Conservation (phyloP, 2,797 vertebrate species). For the Enteromius anoplus region DNA sequence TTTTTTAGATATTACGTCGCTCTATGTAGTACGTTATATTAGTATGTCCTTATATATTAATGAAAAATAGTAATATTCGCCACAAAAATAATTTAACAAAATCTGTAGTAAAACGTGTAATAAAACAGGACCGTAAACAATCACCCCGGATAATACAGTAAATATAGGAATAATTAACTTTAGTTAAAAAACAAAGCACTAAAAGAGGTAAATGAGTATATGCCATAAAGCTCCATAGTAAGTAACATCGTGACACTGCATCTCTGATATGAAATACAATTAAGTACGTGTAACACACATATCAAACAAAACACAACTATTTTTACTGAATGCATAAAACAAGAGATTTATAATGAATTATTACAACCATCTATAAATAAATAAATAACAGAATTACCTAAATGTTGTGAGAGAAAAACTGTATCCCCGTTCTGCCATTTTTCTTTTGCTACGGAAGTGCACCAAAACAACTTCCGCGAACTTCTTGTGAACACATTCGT, state of each 20-base stretch:
- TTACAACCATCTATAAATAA: neutral
- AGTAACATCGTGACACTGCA: slow-evolving; percentile 52
- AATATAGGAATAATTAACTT: neutral
- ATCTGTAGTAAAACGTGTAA: neutral
- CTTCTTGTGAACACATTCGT: neutral
- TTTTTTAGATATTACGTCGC: neutral
- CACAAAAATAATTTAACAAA: neutral
- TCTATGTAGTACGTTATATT: neutral
- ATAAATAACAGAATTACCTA: slow-evolving; percentile 77
- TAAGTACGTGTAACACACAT: neutral
- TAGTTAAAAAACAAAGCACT: neutral
- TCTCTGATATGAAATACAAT: neutral
- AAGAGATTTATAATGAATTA: neutral
- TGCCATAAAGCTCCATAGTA: neutral
- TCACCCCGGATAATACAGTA: neutral
- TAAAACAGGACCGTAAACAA: neutral
- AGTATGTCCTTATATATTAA: too few species aligned
- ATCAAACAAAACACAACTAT: neutral
- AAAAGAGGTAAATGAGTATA: neutral
- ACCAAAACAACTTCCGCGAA: slow-evolving; percentile 25
- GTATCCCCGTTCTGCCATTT: slow-evolving; percentile 95
- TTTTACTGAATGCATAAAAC: neutral
- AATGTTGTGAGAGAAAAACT: slow-evolving; percentile 98
- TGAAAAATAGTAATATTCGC: neutral
- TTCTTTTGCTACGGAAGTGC: slow-evolving; percentile 34